Percentiles rank a stretch among this genome's conserved stretches.
Conservation (phyloP, 2,797 vertebrate species). For the Macroramphosus scolopax region DNA sequence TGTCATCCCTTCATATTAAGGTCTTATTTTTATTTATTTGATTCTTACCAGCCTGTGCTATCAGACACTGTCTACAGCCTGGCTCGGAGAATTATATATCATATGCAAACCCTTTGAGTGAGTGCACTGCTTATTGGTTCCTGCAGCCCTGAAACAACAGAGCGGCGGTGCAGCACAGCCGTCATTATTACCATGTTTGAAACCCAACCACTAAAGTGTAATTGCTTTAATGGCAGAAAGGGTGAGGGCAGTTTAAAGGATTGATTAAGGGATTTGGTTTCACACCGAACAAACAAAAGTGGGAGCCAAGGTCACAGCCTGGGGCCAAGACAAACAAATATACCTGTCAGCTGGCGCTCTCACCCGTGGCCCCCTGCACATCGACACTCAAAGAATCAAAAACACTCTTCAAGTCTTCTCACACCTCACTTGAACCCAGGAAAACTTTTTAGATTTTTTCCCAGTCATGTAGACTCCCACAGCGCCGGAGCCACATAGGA, state of each 20-base stretch:
- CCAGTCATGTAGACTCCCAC: background rate
- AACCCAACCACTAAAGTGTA: slow-evolving; percentile 56
- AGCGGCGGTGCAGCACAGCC: slow-evolving; percentile 13
- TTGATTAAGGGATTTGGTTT: slow-evolving; percentile 79
- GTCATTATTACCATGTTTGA: slow-evolving; percentile 50
- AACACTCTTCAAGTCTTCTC: slow-evolving; percentile 26
- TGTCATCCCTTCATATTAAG: too few species aligned
- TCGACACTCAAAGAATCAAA: slow-evolving; percentile 40
- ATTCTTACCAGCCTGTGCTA: too few species aligned
- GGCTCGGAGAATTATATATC: too few species aligned
- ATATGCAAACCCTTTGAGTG: slow-evolving; percentile 4
- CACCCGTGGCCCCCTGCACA: slow-evolving; percentile 23
- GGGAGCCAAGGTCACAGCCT: slow-evolving; percentile 61
- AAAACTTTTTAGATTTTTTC: background rate
- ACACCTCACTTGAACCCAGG: slow-evolving; percentile 25
- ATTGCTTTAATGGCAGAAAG: slow-evolving; percentile 70
- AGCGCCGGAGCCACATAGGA: slow-evolving; percentile 3
- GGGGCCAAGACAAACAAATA: slow-evolving; percentile 72
- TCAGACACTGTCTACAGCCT: too few species aligned
- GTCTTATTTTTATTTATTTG: too few species aligned
- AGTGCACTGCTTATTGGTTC: slow-evolving; percentile 11
- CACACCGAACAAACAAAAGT: slow-evolving; percentile 69
- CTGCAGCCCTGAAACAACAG: too few species aligned
- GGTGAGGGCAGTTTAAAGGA: slow-evolving; percentile 61
- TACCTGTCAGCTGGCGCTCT: slow-evolving; percentile 55